Conservation (phyloP, 2,888 invertebrate genomes). For the Scaptomyza caliginosa region DNA sequence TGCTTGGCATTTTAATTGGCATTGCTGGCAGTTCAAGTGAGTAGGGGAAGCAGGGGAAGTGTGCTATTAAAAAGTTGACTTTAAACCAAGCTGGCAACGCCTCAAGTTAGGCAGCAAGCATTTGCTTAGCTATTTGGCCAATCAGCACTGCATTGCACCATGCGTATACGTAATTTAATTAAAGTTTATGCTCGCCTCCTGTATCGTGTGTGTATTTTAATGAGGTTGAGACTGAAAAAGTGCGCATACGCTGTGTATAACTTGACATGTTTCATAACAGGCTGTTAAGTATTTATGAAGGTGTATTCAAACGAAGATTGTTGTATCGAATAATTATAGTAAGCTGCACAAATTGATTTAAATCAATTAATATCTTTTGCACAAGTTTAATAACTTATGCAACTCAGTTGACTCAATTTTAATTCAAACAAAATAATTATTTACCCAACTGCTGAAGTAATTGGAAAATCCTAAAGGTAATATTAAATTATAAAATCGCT, state of each 20-base stretch:
- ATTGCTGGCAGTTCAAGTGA: constrained; percentile 39
- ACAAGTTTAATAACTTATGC: neutral
- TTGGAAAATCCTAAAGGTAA: neutral
- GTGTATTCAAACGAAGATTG: no score
- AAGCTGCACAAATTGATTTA: neutral
- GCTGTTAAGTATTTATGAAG: neutral
- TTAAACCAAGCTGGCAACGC: constrained; percentile 41
- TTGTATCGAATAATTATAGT: neutral
- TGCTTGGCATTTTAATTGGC: constrained; percentile 62
- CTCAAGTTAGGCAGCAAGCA: constrained; percentile 30
- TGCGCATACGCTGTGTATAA: constrained; percentile 60
- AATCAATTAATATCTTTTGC: neutral
- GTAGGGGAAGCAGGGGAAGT: neutral
- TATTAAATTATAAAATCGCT: constrained; percentile 3
- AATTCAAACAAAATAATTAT: neutral
- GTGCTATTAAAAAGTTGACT: constrained; percentile 53
- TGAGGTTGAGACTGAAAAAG: constrained; percentile 55
- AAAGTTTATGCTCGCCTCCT: constrained; percentile 45
- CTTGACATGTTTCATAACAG: constrained; percentile 19
- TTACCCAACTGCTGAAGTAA: neutral
- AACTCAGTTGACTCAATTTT: neutral
- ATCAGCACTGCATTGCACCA: constrained; percentile 29
- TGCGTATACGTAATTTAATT: constrained; percentile 60
- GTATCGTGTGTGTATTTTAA: constrained; percentile 21
- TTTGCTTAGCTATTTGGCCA: constrained; percentile 33